These are phyloP conservation scores for Chaetophractus vellerosus DNA, from an alignment of 2,797 vertebrate genomes.

Conservation along the genomic window DNA sequence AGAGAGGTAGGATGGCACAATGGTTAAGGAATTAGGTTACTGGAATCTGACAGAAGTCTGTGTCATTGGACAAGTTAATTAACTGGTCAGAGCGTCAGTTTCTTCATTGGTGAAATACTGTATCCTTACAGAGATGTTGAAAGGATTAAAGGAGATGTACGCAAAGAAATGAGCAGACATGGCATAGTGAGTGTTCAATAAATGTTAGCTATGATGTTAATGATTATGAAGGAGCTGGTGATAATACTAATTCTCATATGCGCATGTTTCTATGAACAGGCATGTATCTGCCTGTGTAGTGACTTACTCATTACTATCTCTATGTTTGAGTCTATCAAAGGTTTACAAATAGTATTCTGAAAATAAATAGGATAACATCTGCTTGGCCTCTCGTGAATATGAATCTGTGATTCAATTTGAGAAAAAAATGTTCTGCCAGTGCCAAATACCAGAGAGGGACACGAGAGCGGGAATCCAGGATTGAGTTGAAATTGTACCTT, in stretches of 20 bases:
- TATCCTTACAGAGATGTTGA: not conserved
- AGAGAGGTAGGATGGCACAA: not conserved
- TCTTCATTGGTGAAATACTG: not conserved
- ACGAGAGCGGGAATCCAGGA: slow-evolving; percentile 67
- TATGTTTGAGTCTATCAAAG: not conserved
- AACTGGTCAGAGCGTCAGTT: not conserved
- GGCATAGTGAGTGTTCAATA: not conserved
- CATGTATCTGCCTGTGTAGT: not conserved
- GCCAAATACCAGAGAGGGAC: slow-evolving; percentile 66
- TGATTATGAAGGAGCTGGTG: not conserved
- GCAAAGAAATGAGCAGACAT: not conserved
- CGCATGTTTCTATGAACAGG: not conserved
- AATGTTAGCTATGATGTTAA: not conserved
- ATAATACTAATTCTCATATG: not conserved
- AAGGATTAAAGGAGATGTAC: not conserved
- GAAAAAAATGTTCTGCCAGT: slow-evolving; percentile 77
- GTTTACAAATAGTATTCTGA: not conserved
- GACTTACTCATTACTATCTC: not conserved
- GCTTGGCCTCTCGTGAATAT: slow-evolving; percentile 38
- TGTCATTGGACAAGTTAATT: not conserved
- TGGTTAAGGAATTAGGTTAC: not conserved
- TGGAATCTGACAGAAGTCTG: not conserved
- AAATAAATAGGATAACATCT: slow-evolving; percentile 71
- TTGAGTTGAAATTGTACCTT: not conserved
- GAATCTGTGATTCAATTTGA: slow-evolving; percentile 76